Evolutionary conservation across 2,888 invertebrate species (phyloP).

Genomic region (Beris chalybata): DNA sequence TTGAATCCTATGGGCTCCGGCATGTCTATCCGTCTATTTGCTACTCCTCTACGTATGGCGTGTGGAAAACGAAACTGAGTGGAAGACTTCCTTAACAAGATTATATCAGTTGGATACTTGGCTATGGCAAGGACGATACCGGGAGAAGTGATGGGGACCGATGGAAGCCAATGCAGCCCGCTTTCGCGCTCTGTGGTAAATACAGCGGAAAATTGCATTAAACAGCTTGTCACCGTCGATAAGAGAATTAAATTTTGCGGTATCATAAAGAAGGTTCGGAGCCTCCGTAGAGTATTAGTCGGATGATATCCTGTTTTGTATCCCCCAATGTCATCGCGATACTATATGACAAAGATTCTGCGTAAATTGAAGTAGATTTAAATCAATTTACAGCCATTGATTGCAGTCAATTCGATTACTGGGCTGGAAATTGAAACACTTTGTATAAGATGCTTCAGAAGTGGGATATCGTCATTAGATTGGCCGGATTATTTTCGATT

Average conservation of each 20-base stretch:
- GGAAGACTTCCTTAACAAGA: conserved; percentile 28
- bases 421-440: too few species aligned
- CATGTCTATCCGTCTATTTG: conserved; percentile 26
- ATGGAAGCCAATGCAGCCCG: conserved; percentile 22
- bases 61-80: conserved; percentile 20
- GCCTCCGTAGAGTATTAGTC: conserved; percentile 18
- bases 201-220: conserved; percentile 56
- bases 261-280: conserved; percentile 46
- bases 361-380: conserved; percentile 9
- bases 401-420: conserved; percentile 1
- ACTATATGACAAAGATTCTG: neutral
- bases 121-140: neutral
- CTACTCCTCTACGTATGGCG: conserved; percentile 3
- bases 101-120: conserved; percentile 1
- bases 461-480: too few species aligned
- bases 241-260: conserved; percentile 56
- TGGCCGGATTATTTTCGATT: too few species aligned
- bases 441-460: too few species aligned
- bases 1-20: neutral
- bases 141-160: neutral
- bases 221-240: conserved; percentile 56
- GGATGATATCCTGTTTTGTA: conserved; percentile 30
- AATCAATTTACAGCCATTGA: conserved; percentile 13
- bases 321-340: conserved; percentile 11
- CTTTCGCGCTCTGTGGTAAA: conserved; percentile 47